Evolutionary conservation across 2,888 invertebrate species (phyloP), one percentile per base, ranked within the genome.

Genomic region (Lasioglossum villosulum): DNA sequence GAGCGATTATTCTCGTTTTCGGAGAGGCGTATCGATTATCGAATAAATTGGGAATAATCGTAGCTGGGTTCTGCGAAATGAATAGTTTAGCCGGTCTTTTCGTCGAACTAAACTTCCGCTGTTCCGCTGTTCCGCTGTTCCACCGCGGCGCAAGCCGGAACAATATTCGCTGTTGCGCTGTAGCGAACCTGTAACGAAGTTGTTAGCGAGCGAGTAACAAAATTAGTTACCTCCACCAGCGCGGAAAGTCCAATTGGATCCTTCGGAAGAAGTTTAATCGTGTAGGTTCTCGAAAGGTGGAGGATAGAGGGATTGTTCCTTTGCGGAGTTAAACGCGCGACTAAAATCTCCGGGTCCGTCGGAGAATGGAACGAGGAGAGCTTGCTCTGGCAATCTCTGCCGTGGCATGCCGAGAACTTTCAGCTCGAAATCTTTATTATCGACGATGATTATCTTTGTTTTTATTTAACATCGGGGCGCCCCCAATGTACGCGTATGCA

Each of bases 221-320:
- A 93, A 94, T 93, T 94, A 93, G 91, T 94, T 93, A 93, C 92
- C 90, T 80, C 82, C 79, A 73, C 83, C 85, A 85, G 81, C 72
- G 90, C 87, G 77, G 90, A 93, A 94, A 94, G 93, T 94, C 94
- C 93, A 93, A 94, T 94, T 94, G 91, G 93, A 94, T 94, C 92
- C 92, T 88, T 88, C 89, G 88, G 91, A 89, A 90, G 93, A 93
- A 94, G 93, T 94, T 94, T 93, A 93, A 94, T 94, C 93, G 94
- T 88, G 92, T 92, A 91, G 92, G 93, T 90, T 91, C 81, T 82
- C 86, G 71, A 76, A 85, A 79, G 88, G 80, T 79, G 59, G 77
- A 72, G 76, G 77, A 81, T 81, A 83, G 87, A 87, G 83, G 83
- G 89, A 89, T 91, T 91, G 90, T 92, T 91, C 91, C 83, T 86